A percentile compares a stretch with the other conserved stretches of the same genome.
Conservation (phyloP, 1,140 invertebrate genomes). For the Drosophila parabipectinata region DNA sequence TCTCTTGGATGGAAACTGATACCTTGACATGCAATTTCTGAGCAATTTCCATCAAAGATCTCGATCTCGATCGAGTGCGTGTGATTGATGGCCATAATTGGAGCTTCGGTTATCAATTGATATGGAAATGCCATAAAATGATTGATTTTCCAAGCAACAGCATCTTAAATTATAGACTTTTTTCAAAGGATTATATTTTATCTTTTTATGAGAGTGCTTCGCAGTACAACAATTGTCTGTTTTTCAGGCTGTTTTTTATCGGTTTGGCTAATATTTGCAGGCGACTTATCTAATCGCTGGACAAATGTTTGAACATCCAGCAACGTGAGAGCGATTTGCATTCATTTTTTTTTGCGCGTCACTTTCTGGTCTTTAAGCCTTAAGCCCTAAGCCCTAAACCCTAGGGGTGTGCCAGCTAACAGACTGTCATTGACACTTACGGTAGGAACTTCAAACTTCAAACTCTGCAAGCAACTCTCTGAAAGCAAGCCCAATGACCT, state of each 20-base stretch:
- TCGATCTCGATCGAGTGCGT: constrained; percentile 3
- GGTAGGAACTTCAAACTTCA: background rate
- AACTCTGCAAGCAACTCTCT: background rate
- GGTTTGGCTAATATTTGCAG: constrained; percentile 28
- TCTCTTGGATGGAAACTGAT: too few relatives aligned
- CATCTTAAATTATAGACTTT: background rate
- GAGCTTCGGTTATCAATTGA: constrained; percentile 21
- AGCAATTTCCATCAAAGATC: constrained; percentile 11
- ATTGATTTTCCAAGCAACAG: background rate
- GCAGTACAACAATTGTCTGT: constrained; percentile 1
- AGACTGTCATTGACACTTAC: constrained; percentile 35
- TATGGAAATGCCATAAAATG: constrained; percentile 5
- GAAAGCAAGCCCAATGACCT: constrained; percentile 40
- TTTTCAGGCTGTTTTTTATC: constrained; percentile 20
- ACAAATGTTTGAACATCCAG: constrained; percentile 34
- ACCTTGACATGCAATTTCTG: constrained; percentile 27
- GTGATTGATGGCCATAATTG: constrained; percentile 21
- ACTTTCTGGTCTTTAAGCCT: background rate
- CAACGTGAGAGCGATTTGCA: constrained; percentile 14
- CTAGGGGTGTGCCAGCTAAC: constrained; percentile 2
- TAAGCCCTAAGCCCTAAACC: background rate
- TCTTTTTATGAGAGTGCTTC: background rate
- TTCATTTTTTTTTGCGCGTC: constrained; percentile 5
- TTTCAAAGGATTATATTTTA: too few relatives aligned
- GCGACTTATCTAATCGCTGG: constrained; percentile 33